Evolutionary conservation across 2,113 vertebrate species (phyloP), one percentile per base, ranked within the genome.

Genomic region (Limnothrissa miodon): DNA sequence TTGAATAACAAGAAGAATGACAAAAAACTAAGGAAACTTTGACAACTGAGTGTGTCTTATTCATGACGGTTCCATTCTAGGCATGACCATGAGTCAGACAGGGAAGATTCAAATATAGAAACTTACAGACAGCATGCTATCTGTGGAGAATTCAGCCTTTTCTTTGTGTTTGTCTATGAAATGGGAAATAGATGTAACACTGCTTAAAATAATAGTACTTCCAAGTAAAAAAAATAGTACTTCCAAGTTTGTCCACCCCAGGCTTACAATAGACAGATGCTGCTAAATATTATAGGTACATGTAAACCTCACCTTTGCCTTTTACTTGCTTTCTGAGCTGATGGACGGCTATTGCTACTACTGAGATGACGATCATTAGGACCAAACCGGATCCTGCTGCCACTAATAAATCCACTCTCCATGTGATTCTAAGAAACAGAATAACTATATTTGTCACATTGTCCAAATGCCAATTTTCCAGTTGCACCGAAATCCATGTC

Each of bases 51-150:
- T 4, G 42, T 74, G 29, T 5, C 13, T 74, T 25, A 15, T 66
- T 66, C 15, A 66, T 33, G 25, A 13, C 4, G 0, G 66, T 11
- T 70, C n/a, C 62, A 53, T 56, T 19, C 3, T 0, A 59, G 19
- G 44, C 83, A 86, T 89, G 92, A 89, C 84, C 0, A 13, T 93
- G 91, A 92, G 86, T 94, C 91, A 93, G 36, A 66, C 81, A 23
- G n/a, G 53, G 74, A 84, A 66, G 39, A 81, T 74, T 13, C 25
- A 74, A 74, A 74, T 74, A 74, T 74, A 87, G 84, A 88, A 78
- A 90, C 93, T 86, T 81, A 93, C 92, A 2, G 56, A 10, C 46
- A 86, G 70, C 4, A 89, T 88, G 82, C 83, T 56, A 62, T 87
- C 88, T 56, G 62, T 17, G 87, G 89, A 90, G 81, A 91, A 91